Percentiles rank a stretch among this genome's conserved stretches.
Evolutionary conservation across 2,888 invertebrate genomes (phyloP).

Genomic region (Onthophagus sagittarius): DNA sequence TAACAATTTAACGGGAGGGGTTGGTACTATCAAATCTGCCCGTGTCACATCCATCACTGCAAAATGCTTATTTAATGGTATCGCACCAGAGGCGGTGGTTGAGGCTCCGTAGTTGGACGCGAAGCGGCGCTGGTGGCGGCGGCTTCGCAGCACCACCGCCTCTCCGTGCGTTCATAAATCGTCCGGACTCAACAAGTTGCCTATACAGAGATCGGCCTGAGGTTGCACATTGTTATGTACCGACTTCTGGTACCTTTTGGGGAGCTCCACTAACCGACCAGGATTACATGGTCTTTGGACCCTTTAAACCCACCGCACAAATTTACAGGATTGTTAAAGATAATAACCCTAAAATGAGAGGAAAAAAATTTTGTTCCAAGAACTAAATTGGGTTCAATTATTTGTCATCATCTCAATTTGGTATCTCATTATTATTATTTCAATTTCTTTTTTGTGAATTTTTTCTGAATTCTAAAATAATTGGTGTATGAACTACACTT

Average conservation of each 20-base stretch:
- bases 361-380: neutral
- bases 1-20: conserved; percentile 46
- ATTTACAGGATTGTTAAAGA: neutral
- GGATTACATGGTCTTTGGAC: neutral
- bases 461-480: too few species aligned
- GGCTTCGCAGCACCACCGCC: conserved; percentile 39
- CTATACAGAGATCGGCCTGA: conserved; percentile 43
- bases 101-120: conserved; percentile 31
- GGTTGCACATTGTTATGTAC: conserved; percentile 43
- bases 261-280: neutral
- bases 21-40: conserved; percentile 50
- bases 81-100: conserved; percentile 2
- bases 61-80: conserved; percentile 50
- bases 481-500: too few species aligned
- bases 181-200: conserved; percentile 50
- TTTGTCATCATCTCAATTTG: neutral
- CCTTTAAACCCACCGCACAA: neutral
- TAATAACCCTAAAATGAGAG: neutral
- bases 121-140: conserved; percentile 41
- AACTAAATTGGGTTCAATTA: neutral
- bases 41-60: conserved; percentile 51
- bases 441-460: too few species aligned
- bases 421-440: neutral
- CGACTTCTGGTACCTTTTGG: neutral
- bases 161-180: conserved; percentile 49